These are phyloP conservation scores for Actinostola sp. DNA, from an alignment of 92 coral and sea anemone genomes.

Conservation along the genomic window DNA sequence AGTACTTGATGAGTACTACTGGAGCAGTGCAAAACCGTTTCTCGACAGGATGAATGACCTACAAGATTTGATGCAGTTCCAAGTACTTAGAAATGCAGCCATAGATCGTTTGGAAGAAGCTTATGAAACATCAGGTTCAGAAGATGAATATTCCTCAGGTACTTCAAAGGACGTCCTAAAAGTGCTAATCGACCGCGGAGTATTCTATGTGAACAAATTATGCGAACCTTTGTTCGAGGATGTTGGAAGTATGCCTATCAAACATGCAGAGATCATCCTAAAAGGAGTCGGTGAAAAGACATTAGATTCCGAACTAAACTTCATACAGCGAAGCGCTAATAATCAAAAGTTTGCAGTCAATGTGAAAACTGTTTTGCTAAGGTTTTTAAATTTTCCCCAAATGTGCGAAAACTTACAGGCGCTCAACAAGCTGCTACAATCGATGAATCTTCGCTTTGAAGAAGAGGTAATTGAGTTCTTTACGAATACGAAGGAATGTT, in stretches of 20 bases:
- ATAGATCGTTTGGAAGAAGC: background rate
- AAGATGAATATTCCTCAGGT: background rate
- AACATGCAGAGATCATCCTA: background rate
- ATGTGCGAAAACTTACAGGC: constrained; percentile 9
- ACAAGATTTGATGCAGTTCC: background rate
- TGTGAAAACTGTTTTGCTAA: background rate
- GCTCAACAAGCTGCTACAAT: background rate
- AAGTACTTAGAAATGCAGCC: constrained; percentile 15
- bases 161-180: background rate
- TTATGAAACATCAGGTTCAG: background rate
- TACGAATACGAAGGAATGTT: background rate
- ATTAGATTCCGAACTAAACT: constrained; percentile 6
- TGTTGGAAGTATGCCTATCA: background rate
- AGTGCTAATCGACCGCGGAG: background rate
- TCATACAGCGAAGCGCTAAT: background rate
- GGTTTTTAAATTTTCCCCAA: background rate
- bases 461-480: background rate
- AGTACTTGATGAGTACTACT: constrained; percentile 6
- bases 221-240: background rate
- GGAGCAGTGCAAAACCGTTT: constrained; percentile 1
- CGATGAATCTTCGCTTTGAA: background rate
- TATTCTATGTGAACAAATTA: background rate
- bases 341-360: background rate
- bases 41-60: background rate
- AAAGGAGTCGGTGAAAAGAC: background rate